Evolutionary conservation across 30 jellyfish, hydroid and myxozoan genomes (phyloP).

Genomic region (Turritopsis dohrnii): DNA sequence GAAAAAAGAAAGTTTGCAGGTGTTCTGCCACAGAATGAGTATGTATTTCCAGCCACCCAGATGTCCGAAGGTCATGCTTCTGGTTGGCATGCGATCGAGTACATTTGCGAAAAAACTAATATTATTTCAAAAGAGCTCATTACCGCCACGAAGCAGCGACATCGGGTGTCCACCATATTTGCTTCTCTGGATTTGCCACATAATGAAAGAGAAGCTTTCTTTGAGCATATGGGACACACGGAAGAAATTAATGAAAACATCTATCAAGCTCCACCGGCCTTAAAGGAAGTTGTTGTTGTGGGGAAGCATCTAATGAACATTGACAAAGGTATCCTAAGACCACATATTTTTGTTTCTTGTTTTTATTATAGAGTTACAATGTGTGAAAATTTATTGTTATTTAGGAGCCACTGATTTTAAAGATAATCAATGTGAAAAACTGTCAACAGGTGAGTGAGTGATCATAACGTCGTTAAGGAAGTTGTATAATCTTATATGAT

Average conservation of each 20-base stretch:
- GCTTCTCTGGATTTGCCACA: constrained; percentile 24
- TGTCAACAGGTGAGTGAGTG: neutral
- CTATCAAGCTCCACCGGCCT: constrained; percentile 28
- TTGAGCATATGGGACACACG: constrained; percentile 18
- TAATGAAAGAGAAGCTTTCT: constrained; percentile 8
- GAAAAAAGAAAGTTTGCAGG: constrained; percentile 22
- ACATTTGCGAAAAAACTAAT: neutral
- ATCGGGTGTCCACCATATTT: constrained; percentile 25
- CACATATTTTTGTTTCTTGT: neutral
- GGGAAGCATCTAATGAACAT: constrained; percentile 24
- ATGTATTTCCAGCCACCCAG: constrained; percentile 15
- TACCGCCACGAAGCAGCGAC: constrained; percentile 26
- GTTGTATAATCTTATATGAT: neutral
- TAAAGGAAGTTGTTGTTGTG: neutral
- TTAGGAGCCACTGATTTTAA: neutral
- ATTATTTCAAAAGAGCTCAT: neutral
- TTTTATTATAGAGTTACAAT: neutral
- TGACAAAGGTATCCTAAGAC: constrained; percentile 8
- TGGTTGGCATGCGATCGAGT: constrained; percentile 21
- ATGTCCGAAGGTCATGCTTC: constrained; percentile 14
- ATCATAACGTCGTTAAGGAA: neutral
- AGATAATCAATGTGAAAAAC: neutral
- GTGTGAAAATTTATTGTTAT: neutral
- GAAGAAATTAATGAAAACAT: constrained; percentile 17
- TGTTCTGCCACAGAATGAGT: neutral